Evolutionary conservation across 2,888 invertebrate species (phyloP).

Genomic region (Artemia sinica): DNA sequence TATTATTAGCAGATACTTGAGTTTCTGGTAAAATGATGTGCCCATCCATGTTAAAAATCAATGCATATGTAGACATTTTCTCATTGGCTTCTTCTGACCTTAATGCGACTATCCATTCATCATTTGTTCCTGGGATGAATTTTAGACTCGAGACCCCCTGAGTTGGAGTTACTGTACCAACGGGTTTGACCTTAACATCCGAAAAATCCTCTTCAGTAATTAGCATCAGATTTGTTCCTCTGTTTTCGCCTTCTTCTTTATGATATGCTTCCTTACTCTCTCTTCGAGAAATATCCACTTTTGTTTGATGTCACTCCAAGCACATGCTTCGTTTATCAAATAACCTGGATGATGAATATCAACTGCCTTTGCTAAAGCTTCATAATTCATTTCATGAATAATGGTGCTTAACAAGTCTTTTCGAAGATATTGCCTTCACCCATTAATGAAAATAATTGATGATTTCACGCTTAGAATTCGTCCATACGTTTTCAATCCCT

Average conservation of each 20-base stretch:
- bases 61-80: slow-evolving; percentile 66
- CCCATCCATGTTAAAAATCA: slow-evolving; percentile 62
- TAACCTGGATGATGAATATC: slow-evolving; percentile 82
- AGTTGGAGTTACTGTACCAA: slow-evolving; percentile 44
- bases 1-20: slow-evolving; percentile 51
- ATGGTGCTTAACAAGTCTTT: slow-evolving; percentile 53
- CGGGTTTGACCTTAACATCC: slow-evolving; percentile 35
- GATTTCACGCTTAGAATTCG: slow-evolving; percentile 61
- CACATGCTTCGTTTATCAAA: slow-evolving; percentile 87
- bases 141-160: slow-evolving; percentile 95
- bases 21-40: slow-evolving; percentile 57
- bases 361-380: slow-evolving; percentile 49
- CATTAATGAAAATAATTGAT: slow-evolving; percentile 79
- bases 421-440: slow-evolving; percentile 61
- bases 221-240: slow-evolving; percentile 73
- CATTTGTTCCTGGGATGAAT: slow-evolving; percentile 77
- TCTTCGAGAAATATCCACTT: slow-evolving; percentile 80
- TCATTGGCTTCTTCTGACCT: slow-evolving; percentile 83
- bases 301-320: slow-evolving; percentile 67
- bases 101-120: slow-evolving; percentile 71
- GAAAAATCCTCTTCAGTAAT: slow-evolving; percentile 58
- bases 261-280: slow-evolving; percentile 66
- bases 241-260: slow-evolving; percentile 68
- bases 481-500: slow-evolving; percentile 96
- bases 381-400: slow-evolving; percentile 40